Base-by-base conservation (phyloP, 2,797 vertebrate genomes). In the Austrolebias charrua region DNA sequence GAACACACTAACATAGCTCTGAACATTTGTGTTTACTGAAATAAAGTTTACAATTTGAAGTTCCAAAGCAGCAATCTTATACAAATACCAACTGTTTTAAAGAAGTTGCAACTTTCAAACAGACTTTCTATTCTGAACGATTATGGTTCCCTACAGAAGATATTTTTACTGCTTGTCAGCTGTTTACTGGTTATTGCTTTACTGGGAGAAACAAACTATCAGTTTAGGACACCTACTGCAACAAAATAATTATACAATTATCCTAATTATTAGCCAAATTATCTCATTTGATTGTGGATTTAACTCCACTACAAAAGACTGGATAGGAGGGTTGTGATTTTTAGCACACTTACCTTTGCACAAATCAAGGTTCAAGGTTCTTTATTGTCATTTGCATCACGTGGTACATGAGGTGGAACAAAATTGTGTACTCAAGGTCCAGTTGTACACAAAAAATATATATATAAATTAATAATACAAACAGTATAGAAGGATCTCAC, bases 101-200 rank as follows among this genome's bases (percentile, higher is more conserved):
- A 18, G 7, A 3, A 18, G n/a, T 46, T 13, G 43, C 16, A 46
- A 6, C 16, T 57, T 19, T 18, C 46, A 38, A 57, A 18, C 11
- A 46, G 14, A 16, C 4, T 18, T 19, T 4, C 10, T 2, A n/a
- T 45, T 24, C 44, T 18, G 5, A 5, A 13, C 6, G 5, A 5
- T 6, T 44, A 51, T 33, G 44, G 28, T 71, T 66, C 29, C 43
- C 56, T 47, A 24, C 52, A 71, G 20, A 56, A 55, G 24, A 55
- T 2, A 1, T 60, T 60, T 75, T 66, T 2, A 71, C 55, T 52
- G 55, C 58, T 65, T 48, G 31, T 66, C 51, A 78, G 75, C 50
- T 49, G 69, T 71, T 71, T 28, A 31, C 54, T 46, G 13, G 24
- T 7, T 9, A 11, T 56, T 2, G 49, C 58, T 59, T 24, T 60